phyloP scores from a whole-genome alignment of 2,797 vertebrate genomes.

The Sciurus carolinensis region DNA sequence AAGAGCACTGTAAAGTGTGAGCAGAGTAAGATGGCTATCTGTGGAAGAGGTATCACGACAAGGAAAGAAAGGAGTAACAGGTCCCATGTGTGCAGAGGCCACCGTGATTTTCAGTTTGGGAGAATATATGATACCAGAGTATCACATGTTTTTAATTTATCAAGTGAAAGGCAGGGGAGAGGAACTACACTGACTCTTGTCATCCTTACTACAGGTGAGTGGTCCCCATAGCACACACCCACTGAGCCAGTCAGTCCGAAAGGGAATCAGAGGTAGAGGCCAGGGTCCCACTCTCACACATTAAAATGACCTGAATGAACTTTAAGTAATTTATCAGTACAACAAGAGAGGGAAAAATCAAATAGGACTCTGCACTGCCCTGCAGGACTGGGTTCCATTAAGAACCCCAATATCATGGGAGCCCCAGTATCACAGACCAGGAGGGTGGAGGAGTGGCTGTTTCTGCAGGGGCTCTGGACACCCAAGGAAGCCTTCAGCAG shows the following conservation, averaged over 20 bases:
- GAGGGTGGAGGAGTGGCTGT: neutral
- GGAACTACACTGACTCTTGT: neutral
- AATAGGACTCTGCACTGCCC: neutral
- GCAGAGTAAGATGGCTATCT: neutral
- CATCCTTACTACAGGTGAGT: neutral
- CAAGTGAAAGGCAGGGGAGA: neutral
- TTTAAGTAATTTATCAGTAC: neutral
- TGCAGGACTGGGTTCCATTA: neutral
- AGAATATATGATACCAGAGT: neutral
- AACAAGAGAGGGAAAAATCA: slow-evolving; percentile 2
- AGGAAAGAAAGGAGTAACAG: accelerated
- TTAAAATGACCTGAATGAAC: neutral
- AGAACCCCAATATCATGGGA: neutral
- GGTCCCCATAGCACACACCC: neutral
- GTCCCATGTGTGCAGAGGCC: accelerated
- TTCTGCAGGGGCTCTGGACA: neutral
- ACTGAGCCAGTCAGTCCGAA: no score
- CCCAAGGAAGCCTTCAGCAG: neutral
- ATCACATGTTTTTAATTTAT: neutral
- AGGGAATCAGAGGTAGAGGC: no score
- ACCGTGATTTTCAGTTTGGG: neutral
- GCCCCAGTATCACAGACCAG: neutral
- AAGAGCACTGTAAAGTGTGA: neutral
- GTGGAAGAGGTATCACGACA: neutral
- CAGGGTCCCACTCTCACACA: neutral